A percentile compares a stretch with the other conserved stretches of the same genome.
Conservation (phyloP, 2,113 vertebrate species). For the Baryphthengus martii region DNA sequence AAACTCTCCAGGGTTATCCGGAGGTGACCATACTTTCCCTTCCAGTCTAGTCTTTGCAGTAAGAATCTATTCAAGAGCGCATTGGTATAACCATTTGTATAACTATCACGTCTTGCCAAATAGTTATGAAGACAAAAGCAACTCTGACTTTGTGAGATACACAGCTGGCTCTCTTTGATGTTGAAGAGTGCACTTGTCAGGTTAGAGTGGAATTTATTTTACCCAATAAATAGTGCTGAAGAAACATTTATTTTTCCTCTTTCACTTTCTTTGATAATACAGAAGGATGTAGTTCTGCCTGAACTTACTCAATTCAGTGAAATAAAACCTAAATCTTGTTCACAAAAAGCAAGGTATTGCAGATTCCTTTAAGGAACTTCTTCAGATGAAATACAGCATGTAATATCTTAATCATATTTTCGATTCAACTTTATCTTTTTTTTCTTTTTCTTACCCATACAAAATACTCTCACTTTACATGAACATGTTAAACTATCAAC, state of each 20-base stretch:
- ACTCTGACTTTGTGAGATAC: neutral
- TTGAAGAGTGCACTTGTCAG: neutral
- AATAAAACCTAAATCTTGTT: neutral
- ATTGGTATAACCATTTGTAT: neutral
- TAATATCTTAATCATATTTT: neutral
- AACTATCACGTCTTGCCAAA: neutral
- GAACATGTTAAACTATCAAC: neutral
- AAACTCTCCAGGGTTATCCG: neutral
- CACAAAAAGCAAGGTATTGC: neutral
- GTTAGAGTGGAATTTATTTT: neutral
- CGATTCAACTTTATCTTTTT: neutral
- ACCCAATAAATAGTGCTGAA: neutral
- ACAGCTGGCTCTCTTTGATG: neutral
- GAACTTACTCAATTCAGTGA: neutral
- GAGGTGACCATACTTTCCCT: neutral
- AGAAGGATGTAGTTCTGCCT: neutral
- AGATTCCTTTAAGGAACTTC: neutral
- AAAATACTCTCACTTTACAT: neutral
- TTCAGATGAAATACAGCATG: neutral
- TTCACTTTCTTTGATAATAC: neutral
- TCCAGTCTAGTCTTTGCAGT: neutral
- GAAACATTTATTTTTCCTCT: neutral
- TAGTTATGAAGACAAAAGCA: neutral
- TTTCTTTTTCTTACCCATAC: neutral
- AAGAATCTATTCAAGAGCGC: neutral